Percentiles rank a stretch among this genome's conserved stretches.
These are phyloP conservation scores for Amblyjoppa proteus DNA, from an alignment of 2,888 invertebrate species.

Conservation along the genomic window DNA sequence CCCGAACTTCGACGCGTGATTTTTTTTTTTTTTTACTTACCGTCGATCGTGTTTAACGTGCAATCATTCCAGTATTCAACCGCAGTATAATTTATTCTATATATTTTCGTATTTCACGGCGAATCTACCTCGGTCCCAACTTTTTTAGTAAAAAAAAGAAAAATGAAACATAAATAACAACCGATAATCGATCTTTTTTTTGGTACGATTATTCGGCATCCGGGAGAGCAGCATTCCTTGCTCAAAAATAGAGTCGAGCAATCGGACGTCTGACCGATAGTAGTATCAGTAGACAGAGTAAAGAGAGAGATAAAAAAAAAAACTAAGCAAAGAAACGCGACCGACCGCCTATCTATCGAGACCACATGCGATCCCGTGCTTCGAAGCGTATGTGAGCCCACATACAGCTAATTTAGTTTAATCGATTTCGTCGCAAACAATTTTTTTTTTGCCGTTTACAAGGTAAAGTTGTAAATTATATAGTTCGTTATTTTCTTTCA, in stretches of 20 bases:
- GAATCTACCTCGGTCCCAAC: slow-evolving; percentile 60
- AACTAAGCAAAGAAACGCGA: slow-evolving; percentile 13
- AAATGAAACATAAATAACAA: not conserved
- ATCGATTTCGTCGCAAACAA: slow-evolving; percentile 10
- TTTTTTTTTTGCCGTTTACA: not conserved
- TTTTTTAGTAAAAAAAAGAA: slow-evolving; percentile 14
- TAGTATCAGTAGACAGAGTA: slow-evolving; percentile 15
- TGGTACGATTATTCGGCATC: slow-evolving; percentile 33
- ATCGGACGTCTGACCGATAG: slow-evolving; percentile 24
- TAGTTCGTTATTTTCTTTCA: slow-evolving; percentile 13
- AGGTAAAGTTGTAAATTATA: slow-evolving; percentile 8
- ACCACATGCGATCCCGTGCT: slow-evolving; percentile 26
- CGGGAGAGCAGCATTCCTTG: slow-evolving; percentile 21
- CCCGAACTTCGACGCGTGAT: slow-evolving; percentile 24
- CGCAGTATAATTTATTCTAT: slow-evolving; percentile 65
- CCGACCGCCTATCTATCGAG: slow-evolving; percentile 25
- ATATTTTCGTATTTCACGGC: slow-evolving; percentile 63
- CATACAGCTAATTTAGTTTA: slow-evolving; percentile 24
- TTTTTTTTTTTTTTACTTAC: slow-evolving; percentile 40
- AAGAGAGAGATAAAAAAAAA: slow-evolving; percentile 12
- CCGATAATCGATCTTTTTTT: slow-evolving; percentile 50
- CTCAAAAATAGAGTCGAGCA: slow-evolving; percentile 3
- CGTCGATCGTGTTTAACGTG: slow-evolving; percentile 57
- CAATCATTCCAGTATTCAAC: slow-evolving; percentile 71
- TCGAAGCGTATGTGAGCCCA: slow-evolving; percentile 32